Percentiles rank a stretch among this genome's conserved stretches.
Conservation (phyloP, 2,113 vertebrate species). For the Scartelaos histophorus region DNA sequence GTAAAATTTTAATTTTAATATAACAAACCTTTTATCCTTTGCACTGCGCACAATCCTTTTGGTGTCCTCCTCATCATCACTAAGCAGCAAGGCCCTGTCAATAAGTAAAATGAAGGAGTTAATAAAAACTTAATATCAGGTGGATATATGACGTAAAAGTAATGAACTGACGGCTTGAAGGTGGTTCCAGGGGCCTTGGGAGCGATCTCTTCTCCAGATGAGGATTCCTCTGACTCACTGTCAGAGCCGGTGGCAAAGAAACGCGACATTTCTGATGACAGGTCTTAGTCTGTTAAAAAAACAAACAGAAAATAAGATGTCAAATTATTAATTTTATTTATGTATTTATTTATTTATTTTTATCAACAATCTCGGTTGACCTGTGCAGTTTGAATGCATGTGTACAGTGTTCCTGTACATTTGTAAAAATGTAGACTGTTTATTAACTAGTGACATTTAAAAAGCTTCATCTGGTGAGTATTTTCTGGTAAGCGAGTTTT, state of each 20-base stretch:
- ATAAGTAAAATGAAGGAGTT: constrained; percentile 3
- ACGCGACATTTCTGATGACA: constrained; percentile 80
- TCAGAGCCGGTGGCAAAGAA: constrained; percentile 91
- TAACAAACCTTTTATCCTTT: constrained; percentile 87
- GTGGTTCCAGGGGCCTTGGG: constrained; percentile 85
- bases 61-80: constrained; percentile 92
- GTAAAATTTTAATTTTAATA: neutral
- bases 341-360: no score
- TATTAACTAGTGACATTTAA: neutral
- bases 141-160: neutral
- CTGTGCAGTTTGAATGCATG: neutral
- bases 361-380: no score
- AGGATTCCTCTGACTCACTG: constrained; percentile 89
- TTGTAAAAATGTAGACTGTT: no score
- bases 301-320: neutral
- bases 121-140: neutral
- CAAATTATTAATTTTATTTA: neutral
- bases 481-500: neutral
- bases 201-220: constrained; percentile 84
- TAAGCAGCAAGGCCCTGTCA: constrained; percentile 82
- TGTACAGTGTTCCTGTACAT: neutral
- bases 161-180: constrained; percentile 84
- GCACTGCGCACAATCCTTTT: constrained; percentile 91
- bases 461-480: no score
- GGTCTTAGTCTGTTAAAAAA: constrained; percentile 52